phyloP scores from a whole-genome alignment of 2,888 invertebrate genomes.

The Bombylius discolor region DNA sequence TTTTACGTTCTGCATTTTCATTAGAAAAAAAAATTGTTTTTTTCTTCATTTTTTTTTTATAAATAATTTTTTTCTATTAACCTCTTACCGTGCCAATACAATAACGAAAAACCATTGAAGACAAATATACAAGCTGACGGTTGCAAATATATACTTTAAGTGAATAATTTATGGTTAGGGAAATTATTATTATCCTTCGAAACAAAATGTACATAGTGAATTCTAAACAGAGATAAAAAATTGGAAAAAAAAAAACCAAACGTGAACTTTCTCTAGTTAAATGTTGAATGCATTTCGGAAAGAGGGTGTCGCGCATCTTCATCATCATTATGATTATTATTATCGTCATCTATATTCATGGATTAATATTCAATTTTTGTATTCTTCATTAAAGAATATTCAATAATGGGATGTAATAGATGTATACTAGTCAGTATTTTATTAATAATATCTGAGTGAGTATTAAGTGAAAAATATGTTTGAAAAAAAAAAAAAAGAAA shows the following conservation, averaged over 20 bases:
- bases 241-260: too few species aligned
- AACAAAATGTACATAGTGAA: too few species aligned
- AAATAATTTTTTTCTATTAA: background rate
- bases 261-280: too few species aligned
- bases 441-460: too few species aligned
- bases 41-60: background rate
- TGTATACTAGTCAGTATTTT: too few species aligned
- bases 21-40: background rate
- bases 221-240: too few species aligned
- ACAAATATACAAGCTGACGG: background rate
- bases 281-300: background rate
- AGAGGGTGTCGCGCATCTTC: background rate
- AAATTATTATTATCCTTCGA: conserved; percentile 4
- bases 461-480: too few species aligned
- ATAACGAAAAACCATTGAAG: background rate
- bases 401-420: too few species aligned
- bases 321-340: conserved; percentile 12
- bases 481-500: too few species aligned
- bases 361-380: conserved; percentile 38
- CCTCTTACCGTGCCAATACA: background rate
- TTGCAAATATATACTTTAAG: conserved; percentile 4
- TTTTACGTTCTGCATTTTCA: background rate
- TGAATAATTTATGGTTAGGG: conserved; percentile 10
- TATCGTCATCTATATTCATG: conserved; percentile 38
- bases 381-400: conserved; percentile 6